Percentiles rank a stretch among this genome's conserved stretches.
phyloP scores from a whole-genome alignment of 2,797 vertebrate genomes.

The Crypturellus tataupa region DNA sequence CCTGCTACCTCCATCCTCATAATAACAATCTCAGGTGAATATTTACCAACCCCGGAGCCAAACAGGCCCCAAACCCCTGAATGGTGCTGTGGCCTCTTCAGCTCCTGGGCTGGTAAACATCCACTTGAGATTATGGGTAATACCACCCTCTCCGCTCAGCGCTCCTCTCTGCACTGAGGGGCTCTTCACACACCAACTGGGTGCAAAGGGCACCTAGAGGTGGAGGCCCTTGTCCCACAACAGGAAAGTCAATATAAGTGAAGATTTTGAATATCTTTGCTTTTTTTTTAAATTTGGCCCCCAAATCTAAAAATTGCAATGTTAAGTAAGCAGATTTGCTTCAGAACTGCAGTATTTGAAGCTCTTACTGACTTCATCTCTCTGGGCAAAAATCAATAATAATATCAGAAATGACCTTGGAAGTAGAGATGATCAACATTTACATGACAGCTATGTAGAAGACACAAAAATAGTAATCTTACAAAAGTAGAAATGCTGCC shows the following conservation, averaged over 20 bases:
- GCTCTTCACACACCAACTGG: too few species aligned
- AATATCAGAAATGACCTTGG: background rate
- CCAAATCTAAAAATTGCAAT: background rate
- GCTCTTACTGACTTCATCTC: background rate
- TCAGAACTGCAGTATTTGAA: background rate
- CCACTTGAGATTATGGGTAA: too few species aligned
- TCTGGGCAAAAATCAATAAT: background rate
- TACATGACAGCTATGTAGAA: background rate
- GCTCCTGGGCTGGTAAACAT: too few species aligned
- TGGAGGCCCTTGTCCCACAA: background rate
- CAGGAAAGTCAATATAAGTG: background rate
- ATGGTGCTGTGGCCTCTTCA: background rate
- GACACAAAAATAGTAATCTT: background rate
- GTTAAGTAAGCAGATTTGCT: background rate
- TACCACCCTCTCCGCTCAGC: too few species aligned
- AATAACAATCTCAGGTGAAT: background rate
- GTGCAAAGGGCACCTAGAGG: background rate
- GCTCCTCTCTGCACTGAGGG: too few species aligned
- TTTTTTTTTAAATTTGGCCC: background rate
- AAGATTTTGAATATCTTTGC: background rate
- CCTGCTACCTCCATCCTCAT: background rate
- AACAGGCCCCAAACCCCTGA: background rate
- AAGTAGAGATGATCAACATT: background rate
- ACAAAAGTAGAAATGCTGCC: background rate
- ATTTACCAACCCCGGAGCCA: background rate